Evolutionary conservation across 2,797 vertebrate genomes (phyloP).

Genomic region (Typhlichthys eigenmanni): DNA sequence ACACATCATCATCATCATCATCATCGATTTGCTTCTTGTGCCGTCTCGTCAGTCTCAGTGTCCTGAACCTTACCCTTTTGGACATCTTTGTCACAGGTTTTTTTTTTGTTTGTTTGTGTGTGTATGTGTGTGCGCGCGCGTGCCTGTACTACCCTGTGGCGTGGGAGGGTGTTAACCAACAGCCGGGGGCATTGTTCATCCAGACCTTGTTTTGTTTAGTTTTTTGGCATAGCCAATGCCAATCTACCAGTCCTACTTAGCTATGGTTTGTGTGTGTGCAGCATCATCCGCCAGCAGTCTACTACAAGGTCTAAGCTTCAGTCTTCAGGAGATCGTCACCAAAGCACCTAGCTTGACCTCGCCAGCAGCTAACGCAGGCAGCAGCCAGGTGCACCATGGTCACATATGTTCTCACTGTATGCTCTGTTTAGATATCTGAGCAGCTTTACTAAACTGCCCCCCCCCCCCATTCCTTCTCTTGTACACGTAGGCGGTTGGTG

Average conservation of each 20-base stretch:
- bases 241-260: constrained; percentile 14
- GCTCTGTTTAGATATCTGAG: background rate
- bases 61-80: constrained; percentile 47
- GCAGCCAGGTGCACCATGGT: constrained; percentile 78
- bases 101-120: constrained; percentile 7
- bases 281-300: constrained; percentile 93
- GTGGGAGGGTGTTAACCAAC: constrained; percentile 7
- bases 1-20: constrained; percentile 39
- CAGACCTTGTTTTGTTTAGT: background rate
- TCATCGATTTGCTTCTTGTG: constrained; percentile 61
- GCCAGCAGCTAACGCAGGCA: constrained; percentile 63
- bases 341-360: constrained; percentile 83
- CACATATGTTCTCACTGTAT: background rate
- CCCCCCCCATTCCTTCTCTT: constrained; percentile 1
- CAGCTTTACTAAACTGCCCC: background rate
- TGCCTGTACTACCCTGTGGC: constrained; percentile 1
- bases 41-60: constrained; percentile 46
- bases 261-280: constrained; percentile 56
- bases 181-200: constrained; percentile 1
- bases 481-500: constrained; percentile 71
- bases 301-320: constrained; percentile 96
- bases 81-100: constrained; percentile 22
- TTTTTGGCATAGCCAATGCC: background rate
- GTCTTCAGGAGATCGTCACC: constrained; percentile 93
- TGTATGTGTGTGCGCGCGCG: constrained; percentile 29